Evolutionary conservation across 2,888 invertebrate genomes (phyloP).

Genomic region (Caenorhabditis angaria): DNA sequence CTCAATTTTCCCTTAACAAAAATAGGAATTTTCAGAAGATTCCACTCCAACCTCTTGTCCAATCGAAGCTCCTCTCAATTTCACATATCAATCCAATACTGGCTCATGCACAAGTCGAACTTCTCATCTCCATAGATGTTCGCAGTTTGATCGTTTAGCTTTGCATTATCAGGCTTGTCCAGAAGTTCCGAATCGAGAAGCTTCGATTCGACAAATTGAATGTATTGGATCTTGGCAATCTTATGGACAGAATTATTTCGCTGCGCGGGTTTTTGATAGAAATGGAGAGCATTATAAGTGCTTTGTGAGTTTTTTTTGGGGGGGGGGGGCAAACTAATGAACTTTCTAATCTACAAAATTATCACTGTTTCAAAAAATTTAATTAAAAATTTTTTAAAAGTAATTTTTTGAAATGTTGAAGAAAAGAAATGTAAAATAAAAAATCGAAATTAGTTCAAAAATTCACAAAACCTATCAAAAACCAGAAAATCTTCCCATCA

Average conservation of each 20-base stretch:
- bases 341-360: too few relatives aligned
- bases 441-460: too few relatives aligned
- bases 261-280: slow-evolving; percentile 39
- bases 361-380: background rate
- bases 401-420: too few relatives aligned
- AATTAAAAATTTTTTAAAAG: background rate
- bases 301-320: slow-evolving; percentile 38
- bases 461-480: too few relatives aligned
- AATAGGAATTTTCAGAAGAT: slow-evolving; percentile 48
- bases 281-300: slow-evolving; percentile 47
- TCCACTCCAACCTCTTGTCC: slow-evolving; percentile 43
- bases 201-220: slow-evolving; percentile 50
- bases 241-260: slow-evolving; percentile 42
- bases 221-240: slow-evolving; percentile 49
- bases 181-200: slow-evolving; percentile 48
- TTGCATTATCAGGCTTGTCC: slow-evolving; percentile 52
- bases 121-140: slow-evolving; percentile 46
- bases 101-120: slow-evolving; percentile 49
- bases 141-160: slow-evolving; percentile 47
- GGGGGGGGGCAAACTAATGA: background rate
- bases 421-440: too few relatives aligned
- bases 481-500: too few relatives aligned
- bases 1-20: too few relatives aligned
- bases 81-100: slow-evolving; percentile 46
- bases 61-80: slow-evolving; percentile 47